Evolutionary conservation across 2,797 vertebrate species (phyloP), one percentile per base, ranked within the genome.

Genomic region (Steatocranus sp.): DNA sequence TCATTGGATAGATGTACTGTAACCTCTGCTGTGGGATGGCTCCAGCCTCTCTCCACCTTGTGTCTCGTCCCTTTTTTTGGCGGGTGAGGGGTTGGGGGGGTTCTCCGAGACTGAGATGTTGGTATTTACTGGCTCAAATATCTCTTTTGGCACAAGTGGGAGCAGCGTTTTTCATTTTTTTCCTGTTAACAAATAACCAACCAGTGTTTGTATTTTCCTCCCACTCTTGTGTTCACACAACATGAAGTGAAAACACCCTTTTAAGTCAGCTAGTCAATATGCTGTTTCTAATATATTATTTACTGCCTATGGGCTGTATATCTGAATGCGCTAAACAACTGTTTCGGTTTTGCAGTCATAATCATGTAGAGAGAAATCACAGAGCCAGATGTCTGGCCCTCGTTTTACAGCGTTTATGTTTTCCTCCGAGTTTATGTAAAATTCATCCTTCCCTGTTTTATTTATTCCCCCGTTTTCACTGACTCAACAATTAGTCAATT

Each of bases 401-500:
- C 82, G n/a, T 92, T 94, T 93, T 93, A 91, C 90, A 86, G 88
- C 91, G 17, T 94, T 93, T 90, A 91, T 93, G 90, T 90, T 93
- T 92, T 90, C 93, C 93, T 93, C 88, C 4, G 93, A 93, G 92
- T 94, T 91, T 85, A 94, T 94, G 94, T 90, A 92, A 94, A 94
- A 95, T 95, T 94, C 92, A 89, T 94, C 90, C 90, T 87, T 82
- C 89, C 83, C 92, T 87, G 87, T 93, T 95, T 94, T 93, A 93
- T 94, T 94, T 93, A 94, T 94, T 89, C 90, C 86, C 89, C 81
- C 38, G 82, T 93, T 94, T 94, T 88, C 91, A 90, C 89, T 85
- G 88, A 90, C 93, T 92, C 90, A 94, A 95, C 93, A 95, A 95
- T 96, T 96, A 96, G 94, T 94, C 93, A 91, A 93, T 94, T 94